These are phyloP conservation scores for Sepiola atlantica DNA, from an alignment of 2,888 invertebrate species.

Conservation along the genomic window DNA sequence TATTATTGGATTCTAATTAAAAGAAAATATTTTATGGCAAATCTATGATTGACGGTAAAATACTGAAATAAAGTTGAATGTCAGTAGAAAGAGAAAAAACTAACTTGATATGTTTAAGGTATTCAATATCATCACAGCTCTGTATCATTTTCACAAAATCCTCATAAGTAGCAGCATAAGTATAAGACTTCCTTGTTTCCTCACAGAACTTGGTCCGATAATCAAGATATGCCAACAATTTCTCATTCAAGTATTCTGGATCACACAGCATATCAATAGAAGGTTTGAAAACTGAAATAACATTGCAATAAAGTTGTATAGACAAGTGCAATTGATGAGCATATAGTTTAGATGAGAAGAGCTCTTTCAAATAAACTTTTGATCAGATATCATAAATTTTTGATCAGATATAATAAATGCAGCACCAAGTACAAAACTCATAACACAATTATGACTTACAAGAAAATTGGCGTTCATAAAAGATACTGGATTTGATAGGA, in stretches of 20 bases:
- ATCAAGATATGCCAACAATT: constrained; percentile 87
- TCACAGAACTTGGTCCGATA: constrained; percentile 84
- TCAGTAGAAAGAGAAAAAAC: not conserved
- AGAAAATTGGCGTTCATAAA: too few relatives aligned
- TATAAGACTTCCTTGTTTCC: constrained; percentile 85
- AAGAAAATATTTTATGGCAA: too few relatives aligned
- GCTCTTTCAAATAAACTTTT: not conserved
- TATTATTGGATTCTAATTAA: too few relatives aligned
- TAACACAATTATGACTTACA: too few relatives aligned
- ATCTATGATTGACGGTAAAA: too few relatives aligned
- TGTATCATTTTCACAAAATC: constrained; percentile 90
- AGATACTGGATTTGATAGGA: too few relatives aligned
- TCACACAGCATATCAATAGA: constrained; percentile 89
- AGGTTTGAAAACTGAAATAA: constrained; percentile 83
- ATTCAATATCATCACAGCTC: constrained; percentile 86
- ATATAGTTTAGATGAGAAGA: not conserved
- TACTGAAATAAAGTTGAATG: too few relatives aligned
- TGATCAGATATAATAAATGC: too few relatives aligned
- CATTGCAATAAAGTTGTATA: not conserved
- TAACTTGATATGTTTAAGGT: constrained; percentile 87
- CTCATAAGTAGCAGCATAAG: constrained; percentile 91
- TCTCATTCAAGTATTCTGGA: constrained; percentile 92
- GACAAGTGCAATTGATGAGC: not conserved
- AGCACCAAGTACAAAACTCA: too few relatives aligned
- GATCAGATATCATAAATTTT: not conserved